phyloP scores from a whole-genome alignment of 2,888 invertebrate genomes.

The Unio delphinus region DNA sequence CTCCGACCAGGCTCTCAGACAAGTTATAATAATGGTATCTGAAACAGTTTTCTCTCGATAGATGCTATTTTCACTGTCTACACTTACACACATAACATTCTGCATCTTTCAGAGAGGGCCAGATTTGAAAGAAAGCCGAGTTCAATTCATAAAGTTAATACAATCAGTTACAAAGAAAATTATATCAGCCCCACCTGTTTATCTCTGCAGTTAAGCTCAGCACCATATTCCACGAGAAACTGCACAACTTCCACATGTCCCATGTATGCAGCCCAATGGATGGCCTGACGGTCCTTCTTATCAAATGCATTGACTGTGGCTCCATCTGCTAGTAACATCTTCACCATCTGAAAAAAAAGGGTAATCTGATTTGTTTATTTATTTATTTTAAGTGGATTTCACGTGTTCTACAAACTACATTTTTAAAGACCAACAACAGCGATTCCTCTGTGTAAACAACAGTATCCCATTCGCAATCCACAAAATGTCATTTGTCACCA shows the following conservation, averaged over 20 bases:
- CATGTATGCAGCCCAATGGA: conserved; percentile 79
- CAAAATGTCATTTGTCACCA: no score
- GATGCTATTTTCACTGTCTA: no score
- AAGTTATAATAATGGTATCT: no score
- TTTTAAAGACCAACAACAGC: no score
- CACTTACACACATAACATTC: no score
- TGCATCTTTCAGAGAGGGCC: background rate
- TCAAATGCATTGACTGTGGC: conserved; percentile 78
- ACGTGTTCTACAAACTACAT: no score
- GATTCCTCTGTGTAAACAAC: no score
- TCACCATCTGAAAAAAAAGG: conserved; percentile 72
- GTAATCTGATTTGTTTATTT: background rate
- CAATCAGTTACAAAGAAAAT: background rate
- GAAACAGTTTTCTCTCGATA: no score
- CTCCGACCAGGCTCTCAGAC: no score
- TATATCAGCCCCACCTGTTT: conserved; percentile 65
- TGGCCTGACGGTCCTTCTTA: conserved; percentile 77
- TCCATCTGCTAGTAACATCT: conserved; percentile 75
- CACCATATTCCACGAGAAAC: conserved; percentile 67
- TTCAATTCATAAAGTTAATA: background rate
- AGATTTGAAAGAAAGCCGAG: background rate
- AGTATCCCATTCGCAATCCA: no score
- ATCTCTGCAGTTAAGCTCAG: conserved; percentile 72
- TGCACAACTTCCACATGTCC: conserved; percentile 73
- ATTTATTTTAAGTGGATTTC: no score